Base-by-base conservation (phyloP, 2,113 vertebrate species). In the Callorhinus ursinus region DNA sequence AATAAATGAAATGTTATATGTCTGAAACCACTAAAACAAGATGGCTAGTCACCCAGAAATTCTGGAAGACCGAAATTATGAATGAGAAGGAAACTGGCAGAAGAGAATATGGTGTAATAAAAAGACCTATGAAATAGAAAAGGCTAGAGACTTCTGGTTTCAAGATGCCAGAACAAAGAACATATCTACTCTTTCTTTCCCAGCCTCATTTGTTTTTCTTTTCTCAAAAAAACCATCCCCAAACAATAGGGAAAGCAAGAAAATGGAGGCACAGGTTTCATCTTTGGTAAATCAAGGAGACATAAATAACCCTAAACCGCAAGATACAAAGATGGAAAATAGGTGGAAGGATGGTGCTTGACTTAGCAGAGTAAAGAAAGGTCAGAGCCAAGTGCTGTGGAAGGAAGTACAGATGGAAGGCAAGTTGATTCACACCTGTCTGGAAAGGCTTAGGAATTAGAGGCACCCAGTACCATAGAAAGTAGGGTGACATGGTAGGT, bases 251-350 rank as follows among this genome's bases (percentile, higher is more conserved):
- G 88, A 94, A 88, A 87, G 92, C 81, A 76, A 87, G 72, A 79
- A 95, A 67, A 86, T 83, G 53, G 57, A 95, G 87, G 77, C 55
- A 76, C 16, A 89, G 74, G 15, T n/a, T 90, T 53, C 26, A 82
- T 92, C 74, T 97, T 80, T 88, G 92, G 89, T 97, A 90, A 96
- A 90, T 86, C 81, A 96, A 83, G n/a, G 88, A 81, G 91, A 81
- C 46, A 49, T 93, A 97, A 97, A 93, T 95, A 90, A 85, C 49
- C 21, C 22, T 67, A 95, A 97, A 67, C 90, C 94, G 87, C 89
- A 95, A 82, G 91, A 91, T 79, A 71, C 72, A 55, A 79, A 92
- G 96, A 96, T 81, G 79, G 87, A 95, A 97, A 97, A 55, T 87
- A 21, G 79, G 46, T 26, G 74, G 85, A 95, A 93, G 69, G 69